These are phyloP conservation scores for Drosophila bifasciata DNA, from an alignment of 1,140 invertebrate genomes.

Conservation along the genomic window DNA sequence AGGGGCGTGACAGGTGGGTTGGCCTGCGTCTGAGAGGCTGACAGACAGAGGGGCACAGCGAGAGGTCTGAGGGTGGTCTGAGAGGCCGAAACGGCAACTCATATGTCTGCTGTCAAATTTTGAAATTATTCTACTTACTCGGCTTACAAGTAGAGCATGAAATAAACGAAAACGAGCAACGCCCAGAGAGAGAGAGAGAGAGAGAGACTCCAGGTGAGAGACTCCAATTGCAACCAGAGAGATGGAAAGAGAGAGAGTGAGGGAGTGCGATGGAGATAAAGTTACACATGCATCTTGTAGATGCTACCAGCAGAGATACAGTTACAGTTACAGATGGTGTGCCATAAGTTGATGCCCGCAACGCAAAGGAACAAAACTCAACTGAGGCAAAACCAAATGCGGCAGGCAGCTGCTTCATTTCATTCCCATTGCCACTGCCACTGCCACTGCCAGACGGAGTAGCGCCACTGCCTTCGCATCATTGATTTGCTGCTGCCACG, in stretches of 20 bases:
- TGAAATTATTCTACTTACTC: slow-evolving; percentile 75
- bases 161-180: slow-evolving; percentile 48
- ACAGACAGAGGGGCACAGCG: slow-evolving; percentile 3
- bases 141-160: slow-evolving; percentile 62
- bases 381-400: slow-evolving; percentile 49
- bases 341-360: slow-evolving; percentile 61
- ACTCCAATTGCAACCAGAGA: slow-evolving; percentile 38
- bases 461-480: slow-evolving; percentile 46
- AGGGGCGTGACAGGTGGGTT: slow-evolving; percentile 22
- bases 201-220: slow-evolving; percentile 30
- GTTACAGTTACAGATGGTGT: slow-evolving; percentile 54
- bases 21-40: not conserved
- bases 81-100: slow-evolving; percentile 39
- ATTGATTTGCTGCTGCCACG: slow-evolving; percentile 59
- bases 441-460: slow-evolving; percentile 39
- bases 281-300: slow-evolving; percentile 39
- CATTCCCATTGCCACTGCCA: slow-evolving; percentile 51
- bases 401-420: slow-evolving; percentile 67
- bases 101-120: slow-evolving; percentile 80
- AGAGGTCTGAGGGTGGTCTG: not conserved
- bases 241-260: slow-evolving; percentile 22
- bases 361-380: slow-evolving; percentile 36
- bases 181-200: too few relatives aligned
- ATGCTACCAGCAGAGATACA: slow-evolving; percentile 33
- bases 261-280: slow-evolving; percentile 2